Percentiles rank a stretch among this genome's conserved stretches.
Conservation (phyloP, 1,140 invertebrate species). For the Ctenoplectra terminalis region DNA sequence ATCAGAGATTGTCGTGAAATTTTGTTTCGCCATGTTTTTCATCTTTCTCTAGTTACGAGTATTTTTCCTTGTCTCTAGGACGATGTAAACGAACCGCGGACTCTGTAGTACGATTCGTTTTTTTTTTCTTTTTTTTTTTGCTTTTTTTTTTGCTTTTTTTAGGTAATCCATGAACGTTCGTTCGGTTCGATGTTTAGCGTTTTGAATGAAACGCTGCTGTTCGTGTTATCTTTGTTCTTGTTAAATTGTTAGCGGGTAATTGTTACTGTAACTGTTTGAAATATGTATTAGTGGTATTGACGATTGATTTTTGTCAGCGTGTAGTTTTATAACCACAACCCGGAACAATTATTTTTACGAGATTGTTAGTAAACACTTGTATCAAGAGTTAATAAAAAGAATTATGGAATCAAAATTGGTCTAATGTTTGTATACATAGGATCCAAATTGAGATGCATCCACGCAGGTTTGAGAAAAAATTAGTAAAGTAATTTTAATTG, state of each 20-base stretch:
- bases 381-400: too few species aligned
- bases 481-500: background rate
- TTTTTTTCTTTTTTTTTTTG: background rate
- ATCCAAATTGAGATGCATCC: too few species aligned
- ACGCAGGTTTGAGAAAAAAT: too few species aligned
- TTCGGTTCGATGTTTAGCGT: background rate
- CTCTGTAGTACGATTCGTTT: background rate
- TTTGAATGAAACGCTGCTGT: too few species aligned
- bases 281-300: too few species aligned
- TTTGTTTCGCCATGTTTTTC: background rate
- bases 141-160: background rate
- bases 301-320: background rate
- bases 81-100: background rate
- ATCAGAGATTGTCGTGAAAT: constrained; percentile 25
- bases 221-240: background rate
- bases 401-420: too few species aligned
- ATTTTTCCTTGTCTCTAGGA: too few species aligned
- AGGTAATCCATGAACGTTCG: too few species aligned
- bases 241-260: background rate
- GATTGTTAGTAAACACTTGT: too few species aligned
- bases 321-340: background rate
- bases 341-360: background rate
- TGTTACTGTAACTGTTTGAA: background rate
- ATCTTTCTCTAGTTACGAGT: background rate
- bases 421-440: too few species aligned